phyloP scores from a whole-genome alignment of 53 echinoderm and acorn worm species.

The Antedon mediterranea region DNA sequence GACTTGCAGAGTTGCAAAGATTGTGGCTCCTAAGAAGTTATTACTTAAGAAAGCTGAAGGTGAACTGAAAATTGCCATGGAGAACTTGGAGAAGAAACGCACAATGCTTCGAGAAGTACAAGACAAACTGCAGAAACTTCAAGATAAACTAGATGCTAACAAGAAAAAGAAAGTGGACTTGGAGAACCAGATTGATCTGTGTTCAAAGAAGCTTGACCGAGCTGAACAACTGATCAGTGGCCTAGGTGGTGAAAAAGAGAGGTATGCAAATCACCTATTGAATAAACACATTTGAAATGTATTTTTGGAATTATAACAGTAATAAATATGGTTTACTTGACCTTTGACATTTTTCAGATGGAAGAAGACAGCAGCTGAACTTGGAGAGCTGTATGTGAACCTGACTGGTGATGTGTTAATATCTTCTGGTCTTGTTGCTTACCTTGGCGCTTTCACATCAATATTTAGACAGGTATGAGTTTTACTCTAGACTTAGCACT shows the following conservation, averaged over 20 bases:
- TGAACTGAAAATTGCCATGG: constrained; percentile 83
- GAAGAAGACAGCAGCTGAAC: constrained; percentile 76
- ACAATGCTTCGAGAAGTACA: constrained; percentile 80
- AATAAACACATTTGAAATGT: too few species aligned
- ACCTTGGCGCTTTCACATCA: constrained; percentile 96
- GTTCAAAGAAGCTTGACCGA: constrained; percentile 93
- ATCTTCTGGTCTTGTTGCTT: constrained; percentile 96
- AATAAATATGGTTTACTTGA: too few species aligned
- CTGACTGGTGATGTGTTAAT: constrained; percentile 89
- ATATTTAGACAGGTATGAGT: constrained; percentile 89
- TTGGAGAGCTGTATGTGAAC: constrained; percentile 81
- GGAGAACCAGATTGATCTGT: constrained; percentile 93
- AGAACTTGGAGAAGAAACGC: constrained; percentile 68
- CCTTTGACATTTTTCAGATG: constrained; percentile 72
- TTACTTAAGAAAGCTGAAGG: constrained; percentile 68
- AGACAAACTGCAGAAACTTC: constrained; percentile 85
- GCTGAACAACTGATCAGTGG: constrained; percentile 96
- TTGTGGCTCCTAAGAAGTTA: constrained; percentile 93
- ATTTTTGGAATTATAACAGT: too few species aligned
- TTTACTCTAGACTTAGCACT: too few species aligned
- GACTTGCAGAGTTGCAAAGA: constrained; percentile 72
- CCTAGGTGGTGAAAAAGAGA: constrained; percentile 93
- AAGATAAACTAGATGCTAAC: constrained; percentile 96
- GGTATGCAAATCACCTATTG: constrained; percentile 19
- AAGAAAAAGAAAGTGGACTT: constrained; percentile 97